Percentiles rank a stretch among this genome's conserved stretches.
These are phyloP conservation scores for Drosophila subquinaria DNA, from an alignment of 2,888 invertebrate genomes.

Conservation along the genomic window DNA sequence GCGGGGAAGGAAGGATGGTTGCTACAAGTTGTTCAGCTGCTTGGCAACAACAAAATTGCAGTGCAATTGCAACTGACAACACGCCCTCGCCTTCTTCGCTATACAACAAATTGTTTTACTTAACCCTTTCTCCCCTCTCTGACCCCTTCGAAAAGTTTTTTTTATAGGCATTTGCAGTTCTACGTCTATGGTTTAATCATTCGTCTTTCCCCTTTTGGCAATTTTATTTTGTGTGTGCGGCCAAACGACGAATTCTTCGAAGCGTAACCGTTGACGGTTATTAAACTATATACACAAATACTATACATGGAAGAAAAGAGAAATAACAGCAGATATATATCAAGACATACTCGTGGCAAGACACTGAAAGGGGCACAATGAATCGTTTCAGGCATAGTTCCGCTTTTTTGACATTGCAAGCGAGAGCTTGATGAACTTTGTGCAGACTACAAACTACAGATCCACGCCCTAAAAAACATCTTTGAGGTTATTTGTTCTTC, in stretches of 20 bases:
- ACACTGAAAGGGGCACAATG: slow-evolving; percentile 8
- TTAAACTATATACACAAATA: slow-evolving; percentile 63
- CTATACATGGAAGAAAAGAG: slow-evolving; percentile 27
- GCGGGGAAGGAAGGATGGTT: slow-evolving; percentile 18
- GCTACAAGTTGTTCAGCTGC: slow-evolving; percentile 35
- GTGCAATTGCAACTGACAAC: slow-evolving; percentile 50
- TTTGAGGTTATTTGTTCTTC: slow-evolving; percentile 58
- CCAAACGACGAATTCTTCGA: slow-evolving; percentile 62
- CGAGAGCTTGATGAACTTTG: slow-evolving; percentile 57
- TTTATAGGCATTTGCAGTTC: slow-evolving; percentile 29
- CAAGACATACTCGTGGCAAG: slow-evolving; percentile 30
- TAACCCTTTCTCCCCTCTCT: slow-evolving; percentile 7
- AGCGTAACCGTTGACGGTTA: slow-evolving; percentile 81
- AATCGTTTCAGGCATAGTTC: slow-evolving; percentile 77
- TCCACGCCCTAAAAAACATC: slow-evolving; percentile 57
- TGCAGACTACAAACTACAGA: slow-evolving; percentile 34
- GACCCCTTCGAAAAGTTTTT: slow-evolving; percentile 31
- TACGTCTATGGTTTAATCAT: slow-evolving; percentile 18
- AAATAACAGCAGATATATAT: slow-evolving; percentile 54
- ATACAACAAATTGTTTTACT: slow-evolving; percentile 37
- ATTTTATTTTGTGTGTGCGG: slow-evolving; percentile 25
- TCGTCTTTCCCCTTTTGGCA: slow-evolving; percentile 7
- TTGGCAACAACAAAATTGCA: slow-evolving; percentile 44
- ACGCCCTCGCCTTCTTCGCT: slow-evolving; percentile 33
- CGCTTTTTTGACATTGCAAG: slow-evolving; percentile 59